Base-by-base conservation (phyloP, 2,888 invertebrate species). In the Platynereis dumerilii region DNA sequence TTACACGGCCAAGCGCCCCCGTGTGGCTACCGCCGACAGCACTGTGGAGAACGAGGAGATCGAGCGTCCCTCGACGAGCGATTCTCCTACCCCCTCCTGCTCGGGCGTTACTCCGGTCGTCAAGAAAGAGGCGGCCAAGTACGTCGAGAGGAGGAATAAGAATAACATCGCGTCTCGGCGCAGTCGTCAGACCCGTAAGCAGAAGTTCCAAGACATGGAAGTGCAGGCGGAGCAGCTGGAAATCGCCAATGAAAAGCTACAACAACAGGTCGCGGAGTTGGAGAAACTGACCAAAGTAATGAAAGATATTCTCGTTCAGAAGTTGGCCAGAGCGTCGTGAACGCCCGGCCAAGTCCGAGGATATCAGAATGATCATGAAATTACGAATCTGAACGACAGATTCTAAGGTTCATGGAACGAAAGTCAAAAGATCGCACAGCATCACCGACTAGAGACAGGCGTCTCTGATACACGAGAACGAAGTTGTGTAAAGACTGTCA, bases 161-260 rank as follows among this genome's bases (percentile, higher is more conserved):
- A 81, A 81, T 68, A 82, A 81, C 65, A 69, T 77, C 10, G 80
- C 82, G 2, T 81, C 81, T 0, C 74, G 74, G 62, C 68, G 79
- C 54, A 80, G 81, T 0, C 70, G 80, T 27, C 75, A 79, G 61
- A 78, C 74, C 55, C 66, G 78, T 60, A 81, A 81, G 64, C 64
- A 69, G 61, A 81, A 80, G 69, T 79, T 70, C 63, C 53, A 59
- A 0, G 73, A 76, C 24, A 77, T 81, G 78, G 81, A 81, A 44
- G 57, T 58, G 10, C 74, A 78, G 64, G 78, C 79, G 0, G 71
- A 72, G 1, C 68, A 70, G 22, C 71, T 82, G 22, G 75, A 75
- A 28, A 63, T 53, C 0, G 75, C 74, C 39, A 82, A 82, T 66
- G 72, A 72, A 27, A 64, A 68, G 12, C 65, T 82, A 58, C 64